phyloP scores from a whole-genome alignment of 2,797 vertebrate genomes.

The Bryconaethiops microstoma region DNA sequence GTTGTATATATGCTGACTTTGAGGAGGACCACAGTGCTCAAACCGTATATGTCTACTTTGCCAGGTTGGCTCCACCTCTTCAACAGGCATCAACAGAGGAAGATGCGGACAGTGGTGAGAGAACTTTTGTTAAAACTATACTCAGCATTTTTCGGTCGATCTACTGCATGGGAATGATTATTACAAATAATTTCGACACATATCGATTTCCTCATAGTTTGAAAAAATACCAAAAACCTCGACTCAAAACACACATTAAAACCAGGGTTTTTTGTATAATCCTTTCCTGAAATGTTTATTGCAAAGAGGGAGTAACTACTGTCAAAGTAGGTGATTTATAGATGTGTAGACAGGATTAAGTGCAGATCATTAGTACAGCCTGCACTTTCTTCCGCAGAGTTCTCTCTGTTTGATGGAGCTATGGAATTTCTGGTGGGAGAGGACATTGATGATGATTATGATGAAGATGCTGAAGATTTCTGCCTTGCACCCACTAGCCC shows the following conservation, averaged over 20 bases:
- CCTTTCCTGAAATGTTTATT: no score
- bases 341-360: no score
- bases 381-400: constrained; percentile 52
- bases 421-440: constrained; percentile 75
- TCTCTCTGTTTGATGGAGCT: constrained; percentile 72
- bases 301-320: no score
- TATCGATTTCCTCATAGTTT: no score
- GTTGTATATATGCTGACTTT: background rate
- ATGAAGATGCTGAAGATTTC: constrained; percentile 50
- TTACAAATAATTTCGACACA: no score
- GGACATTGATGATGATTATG: constrained; percentile 40
- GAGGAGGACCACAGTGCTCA: background rate
- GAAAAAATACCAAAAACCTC: background rate
- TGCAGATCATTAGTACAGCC: no score
- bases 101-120: constrained; percentile 52
- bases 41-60: background rate
- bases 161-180: no score
- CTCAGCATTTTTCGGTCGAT: no score
- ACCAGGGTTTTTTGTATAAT: background rate
- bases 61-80: constrained; percentile 55
- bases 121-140: background rate
- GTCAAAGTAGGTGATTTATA: no score
- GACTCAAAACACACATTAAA: background rate
- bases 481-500: constrained; percentile 52
- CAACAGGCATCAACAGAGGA: constrained; percentile 45